A percentile compares a stretch with the other conserved stretches of the same genome.
phyloP scores from a whole-genome alignment of 2,113 vertebrate species.

The Alouatta palliata region DNA sequence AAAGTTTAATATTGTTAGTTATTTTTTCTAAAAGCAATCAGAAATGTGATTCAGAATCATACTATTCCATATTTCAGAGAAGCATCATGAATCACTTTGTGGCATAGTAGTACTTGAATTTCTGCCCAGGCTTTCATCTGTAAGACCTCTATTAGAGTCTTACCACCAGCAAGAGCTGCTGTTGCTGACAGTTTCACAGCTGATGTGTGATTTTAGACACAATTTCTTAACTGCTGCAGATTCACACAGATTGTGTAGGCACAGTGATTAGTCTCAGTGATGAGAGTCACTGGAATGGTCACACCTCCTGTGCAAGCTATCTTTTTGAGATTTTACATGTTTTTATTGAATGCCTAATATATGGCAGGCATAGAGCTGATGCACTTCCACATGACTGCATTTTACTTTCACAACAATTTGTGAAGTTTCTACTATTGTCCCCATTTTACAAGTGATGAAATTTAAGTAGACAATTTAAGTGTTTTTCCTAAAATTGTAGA shows the following conservation, averaged over 20 bases:
- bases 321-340: background rate
- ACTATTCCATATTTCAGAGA: background rate
- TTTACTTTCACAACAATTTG: background rate
- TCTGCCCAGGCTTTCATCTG: background rate
- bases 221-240: background rate
- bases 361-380: background rate
- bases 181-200: background rate
- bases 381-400: background rate
- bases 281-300: rapidly evolving
- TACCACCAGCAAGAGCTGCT: too few relatives aligned
- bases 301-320: background rate
- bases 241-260: too few relatives aligned
- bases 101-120: background rate
- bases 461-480: background rate
- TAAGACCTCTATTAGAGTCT: background rate
- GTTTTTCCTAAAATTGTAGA: background rate
- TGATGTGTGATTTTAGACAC: background rate
- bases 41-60: background rate
- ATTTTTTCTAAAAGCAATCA: background rate
- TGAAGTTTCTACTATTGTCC: background rate
- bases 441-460: background rate
- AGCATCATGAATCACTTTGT: background rate
- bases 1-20: background rate
- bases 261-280: background rate
- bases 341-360: background rate